A percentile compares a stretch with the other conserved stretches of the same genome.
These are phyloP conservation scores for Apogon talboti DNA, from an alignment of 2,797 vertebrate genomes.

Conservation along the genomic window DNA sequence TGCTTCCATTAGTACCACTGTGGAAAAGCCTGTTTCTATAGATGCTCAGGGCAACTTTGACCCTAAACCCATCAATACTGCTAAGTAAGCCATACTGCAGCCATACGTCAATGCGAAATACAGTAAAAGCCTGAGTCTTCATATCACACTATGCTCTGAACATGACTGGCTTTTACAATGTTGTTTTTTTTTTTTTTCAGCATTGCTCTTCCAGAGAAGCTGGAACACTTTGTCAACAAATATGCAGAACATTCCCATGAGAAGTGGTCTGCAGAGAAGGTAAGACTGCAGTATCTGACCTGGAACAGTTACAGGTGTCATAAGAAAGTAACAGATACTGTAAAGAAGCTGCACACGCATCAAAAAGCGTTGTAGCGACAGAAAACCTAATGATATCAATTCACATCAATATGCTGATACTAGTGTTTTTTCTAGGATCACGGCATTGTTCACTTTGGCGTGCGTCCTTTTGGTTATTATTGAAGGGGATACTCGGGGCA, in stretches of 20 bases:
- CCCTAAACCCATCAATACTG: conserved; percentile 94
- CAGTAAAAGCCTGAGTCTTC: not conserved
- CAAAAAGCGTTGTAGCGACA: conserved; percentile 15
- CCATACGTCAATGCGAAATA: conserved; percentile 12
- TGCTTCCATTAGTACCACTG: conserved; percentile 85
- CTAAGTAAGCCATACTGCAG: conserved; percentile 86
- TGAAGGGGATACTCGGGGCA: conserved; percentile 25
- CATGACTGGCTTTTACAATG: not conserved
- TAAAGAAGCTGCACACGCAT: not conserved
- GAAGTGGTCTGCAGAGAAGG: conserved; percentile 98
- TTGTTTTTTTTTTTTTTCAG: conserved; percentile 72
- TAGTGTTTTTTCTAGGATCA: conserved; percentile 18
- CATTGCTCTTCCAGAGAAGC: conserved; percentile 94
- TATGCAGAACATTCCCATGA: conserved; percentile 96
- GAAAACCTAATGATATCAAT: conserved; percentile 3
- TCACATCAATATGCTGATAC: conserved; percentile 16
- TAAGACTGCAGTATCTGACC: conserved; percentile 65
- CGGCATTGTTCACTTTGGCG: conserved; percentile 15
- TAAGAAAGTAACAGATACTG: not conserved
- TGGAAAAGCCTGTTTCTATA: conserved; percentile 93
- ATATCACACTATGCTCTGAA: not conserved
- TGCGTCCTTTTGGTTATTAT: conserved; percentile 14
- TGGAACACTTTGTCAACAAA: conserved; percentile 95
- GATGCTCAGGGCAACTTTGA: conserved; percentile 98
- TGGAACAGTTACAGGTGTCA: not conserved